A percentile compares a stretch with the other conserved stretches of the same genome.
phyloP scores from a whole-genome alignment of 2,888 invertebrate species.

The Melanargia galathea region DNA sequence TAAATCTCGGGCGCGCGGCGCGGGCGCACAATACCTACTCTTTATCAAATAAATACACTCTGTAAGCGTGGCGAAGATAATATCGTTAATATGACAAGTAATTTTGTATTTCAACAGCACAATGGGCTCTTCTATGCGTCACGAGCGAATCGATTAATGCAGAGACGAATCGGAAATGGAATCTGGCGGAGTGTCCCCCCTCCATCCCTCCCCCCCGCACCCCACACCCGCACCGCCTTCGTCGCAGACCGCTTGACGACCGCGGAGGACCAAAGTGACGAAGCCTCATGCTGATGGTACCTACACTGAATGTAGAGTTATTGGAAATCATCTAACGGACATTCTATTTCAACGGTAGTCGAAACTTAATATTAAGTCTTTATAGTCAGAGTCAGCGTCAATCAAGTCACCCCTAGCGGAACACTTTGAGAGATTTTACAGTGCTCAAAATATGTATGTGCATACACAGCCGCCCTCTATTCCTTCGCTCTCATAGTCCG shows the following conservation, averaged over 20 bases:
- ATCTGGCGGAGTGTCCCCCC: constrained; percentile 33
- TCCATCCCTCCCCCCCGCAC: constrained; percentile 12
- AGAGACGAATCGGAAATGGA: constrained; percentile 43
- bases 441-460: too few species aligned
- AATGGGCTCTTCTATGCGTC: constrained; percentile 44
- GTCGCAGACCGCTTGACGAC: neutral
- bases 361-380: too few species aligned
- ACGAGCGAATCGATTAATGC: constrained; percentile 45
- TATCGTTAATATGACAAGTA: constrained; percentile 47
- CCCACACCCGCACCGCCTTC: neutral
- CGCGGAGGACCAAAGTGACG: neutral
- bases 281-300: too few species aligned
- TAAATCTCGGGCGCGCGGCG: constrained; percentile 39
- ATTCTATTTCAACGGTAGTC: too few species aligned
- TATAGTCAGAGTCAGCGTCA: too few species aligned
- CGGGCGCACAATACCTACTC: constrained; percentile 43
- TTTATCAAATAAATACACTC: constrained; percentile 41
- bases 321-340: too few species aligned
- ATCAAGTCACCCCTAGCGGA: too few species aligned
- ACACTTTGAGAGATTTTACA: too few species aligned
- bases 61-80: constrained; percentile 39
- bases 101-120: constrained; percentile 45
- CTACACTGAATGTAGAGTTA: neutral
- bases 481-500: too few species aligned
- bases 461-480: too few species aligned